Evolutionary conservation across 2,888 invertebrate genomes (phyloP).

Genomic region (Hemistola chrysoprasaria): DNA sequence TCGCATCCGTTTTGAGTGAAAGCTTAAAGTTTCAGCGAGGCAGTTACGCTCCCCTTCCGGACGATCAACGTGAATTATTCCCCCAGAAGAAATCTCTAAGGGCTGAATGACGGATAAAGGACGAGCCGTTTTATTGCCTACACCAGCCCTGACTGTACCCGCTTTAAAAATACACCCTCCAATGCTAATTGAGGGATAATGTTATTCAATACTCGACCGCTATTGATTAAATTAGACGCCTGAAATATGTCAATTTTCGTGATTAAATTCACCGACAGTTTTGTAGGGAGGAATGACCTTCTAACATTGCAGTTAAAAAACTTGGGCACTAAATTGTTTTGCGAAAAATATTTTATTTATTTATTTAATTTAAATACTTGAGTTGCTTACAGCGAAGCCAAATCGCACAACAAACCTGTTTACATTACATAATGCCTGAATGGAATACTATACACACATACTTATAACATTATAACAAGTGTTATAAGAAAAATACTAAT

Average conservation of each 20-base stretch:
- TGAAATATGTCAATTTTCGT: constrained; percentile 33
- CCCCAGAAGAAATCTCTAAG: constrained; percentile 79
- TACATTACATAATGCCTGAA: too few relatives aligned
- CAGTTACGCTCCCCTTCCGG: constrained; percentile 78
- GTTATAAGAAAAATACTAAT: too few relatives aligned
- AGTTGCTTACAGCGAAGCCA: too few relatives aligned
- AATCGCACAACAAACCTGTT: too few relatives aligned
- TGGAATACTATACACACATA: too few relatives aligned
- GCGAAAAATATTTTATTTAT: too few relatives aligned
- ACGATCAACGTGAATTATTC: constrained; percentile 82
- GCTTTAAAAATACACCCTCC: constrained; percentile 71
- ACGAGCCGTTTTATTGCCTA: constrained; percentile 75
- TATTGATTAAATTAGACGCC: constrained; percentile 61
- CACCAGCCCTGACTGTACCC: constrained; percentile 66
- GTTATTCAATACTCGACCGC: constrained; percentile 66
- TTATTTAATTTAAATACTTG: too few relatives aligned
- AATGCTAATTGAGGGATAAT: constrained; percentile 78
- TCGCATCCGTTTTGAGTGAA: constrained; percentile 74
- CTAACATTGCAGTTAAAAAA: too few relatives aligned
- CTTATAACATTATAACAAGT: too few relatives aligned
- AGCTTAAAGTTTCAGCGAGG: constrained; percentile 81
- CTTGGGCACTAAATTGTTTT: too few relatives aligned
- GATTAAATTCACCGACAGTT: too few relatives aligned
- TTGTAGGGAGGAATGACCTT: too few relatives aligned
- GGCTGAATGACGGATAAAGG: constrained; percentile 81